Evolutionary conservation across 2,113 vertebrate species (phyloP), one percentile per base, ranked within the genome.

Genomic region (Motacilla alba): DNA sequence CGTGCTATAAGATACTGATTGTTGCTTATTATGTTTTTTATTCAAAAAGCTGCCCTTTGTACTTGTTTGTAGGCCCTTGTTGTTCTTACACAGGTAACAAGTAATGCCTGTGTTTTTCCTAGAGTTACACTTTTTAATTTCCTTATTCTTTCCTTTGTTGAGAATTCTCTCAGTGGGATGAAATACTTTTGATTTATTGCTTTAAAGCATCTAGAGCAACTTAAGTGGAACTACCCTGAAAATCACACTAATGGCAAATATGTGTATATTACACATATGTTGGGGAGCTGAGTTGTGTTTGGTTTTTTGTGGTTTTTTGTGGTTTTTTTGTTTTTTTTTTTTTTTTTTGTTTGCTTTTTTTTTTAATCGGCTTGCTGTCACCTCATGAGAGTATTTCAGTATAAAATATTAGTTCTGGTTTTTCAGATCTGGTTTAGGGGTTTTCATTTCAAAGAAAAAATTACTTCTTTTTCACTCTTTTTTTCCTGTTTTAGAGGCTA

Each of bases 1-100:
- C 98, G 89, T 91, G 94, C 96, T 96, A 91, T 80, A 92, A 97
- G 97, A 96, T 97, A 97, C 97, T 98, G 98, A 97, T 97, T 98
- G 98, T 98, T 97, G 96, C 97, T 98, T 98, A 98, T 95, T 97
- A 97, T 58, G 96, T 86, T 91, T 91, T 85, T 64, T 83, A 94
- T 88, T 90, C 68, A 89, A 83, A 95, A 94, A 91, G 39, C 81
- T 89, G 50, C 31, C 72, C 39, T 91, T 96, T 94, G 55, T 85
- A 43, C 66, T 92, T 58, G 14, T 87, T 90, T 74, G 11, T 10
- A 58, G 59, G 37, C 30, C 27, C 39, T 63, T 66, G 21, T 60
- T 28, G 5, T 53, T 91, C 84, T 49, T 31, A 37, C 10, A 15
- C 20, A 46, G 33, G 28, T 41, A 68, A 60, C 39, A 56, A 66